Evolutionary conservation across 2,888 invertebrate genomes (phyloP), one percentile per base, ranked within the genome.

Genomic region (Cyrtodaria siliqua): DNA sequence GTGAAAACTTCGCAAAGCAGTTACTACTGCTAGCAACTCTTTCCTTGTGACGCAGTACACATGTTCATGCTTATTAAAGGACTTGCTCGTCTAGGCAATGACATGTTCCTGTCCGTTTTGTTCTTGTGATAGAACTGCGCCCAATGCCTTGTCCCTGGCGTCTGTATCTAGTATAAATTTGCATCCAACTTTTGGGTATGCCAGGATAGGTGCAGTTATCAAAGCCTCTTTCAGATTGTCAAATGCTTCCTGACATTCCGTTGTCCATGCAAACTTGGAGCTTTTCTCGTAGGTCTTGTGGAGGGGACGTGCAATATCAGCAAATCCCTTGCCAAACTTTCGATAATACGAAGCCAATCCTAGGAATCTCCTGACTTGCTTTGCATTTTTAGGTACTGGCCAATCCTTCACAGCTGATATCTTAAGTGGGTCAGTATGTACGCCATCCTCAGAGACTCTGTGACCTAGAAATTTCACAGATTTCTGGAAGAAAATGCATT

Each of bases 31-130:
- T n/a, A 76, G 49, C 20, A 76, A 26, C 40, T 76, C 70, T 50
- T 76, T 70, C 27, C 76, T 53, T 0, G 66, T 76, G 0, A 67
- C 52, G 50, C 71, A 76, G 20, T 76, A 76, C 14, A 61, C 27
- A 14, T 49, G n/a, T 42, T 76, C 76, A 38, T 64, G 57, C 2
- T 2, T 9, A 26, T 56, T 76, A 62, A 70, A 60, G 4, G 71
- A 29, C 29, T 71, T 66, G 50, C 66, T 71, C 61, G 67, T 66
- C n/a, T 76, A 71, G 2, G 76, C 76, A n/a, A 76, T 71, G 27
- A 61, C 66, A 20, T 56, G 4, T 26, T 76, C 76, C 3, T 55
- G n/a, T 18, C 56, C 66, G n/a, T 61, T 62, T 29, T 71, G 64
- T 1, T 66, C 27, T n/a, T 76, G 70, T 12, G 70, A 76, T 20